These are phyloP conservation scores for Eupeodes corollae DNA, from an alignment of 1,140 invertebrate species.

Conservation along the genomic window DNA sequence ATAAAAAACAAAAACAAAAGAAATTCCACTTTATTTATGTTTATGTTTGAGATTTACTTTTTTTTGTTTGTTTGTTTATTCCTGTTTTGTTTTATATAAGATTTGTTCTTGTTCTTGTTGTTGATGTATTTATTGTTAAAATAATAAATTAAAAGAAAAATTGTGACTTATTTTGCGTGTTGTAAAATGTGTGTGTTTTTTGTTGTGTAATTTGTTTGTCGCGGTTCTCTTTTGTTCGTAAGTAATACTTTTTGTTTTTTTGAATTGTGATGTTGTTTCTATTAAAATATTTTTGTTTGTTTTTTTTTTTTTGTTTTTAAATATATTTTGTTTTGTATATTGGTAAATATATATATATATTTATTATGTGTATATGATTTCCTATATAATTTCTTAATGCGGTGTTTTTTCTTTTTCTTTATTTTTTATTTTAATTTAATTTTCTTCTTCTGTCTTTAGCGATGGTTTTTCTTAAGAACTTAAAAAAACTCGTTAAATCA, in stretches of 20 bases:
- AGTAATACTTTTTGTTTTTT: constrained; percentile 1
- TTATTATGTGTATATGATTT: constrained; percentile 11
- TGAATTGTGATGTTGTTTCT: not conserved
- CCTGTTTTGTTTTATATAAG: too few species aligned
- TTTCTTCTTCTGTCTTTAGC: not conserved
- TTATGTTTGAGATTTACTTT: not conserved
- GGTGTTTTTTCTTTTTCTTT: not conserved
- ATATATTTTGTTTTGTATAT: constrained; percentile 1
- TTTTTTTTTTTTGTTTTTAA: constrained; percentile 6
- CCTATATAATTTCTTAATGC: not conserved
- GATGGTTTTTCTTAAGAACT: not conserved
- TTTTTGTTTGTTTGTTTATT: not conserved
- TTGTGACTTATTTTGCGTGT: constrained; percentile 4
- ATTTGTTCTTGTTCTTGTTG: too few species aligned
- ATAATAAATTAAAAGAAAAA: not conserved
- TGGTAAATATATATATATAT: constrained; percentile 10
- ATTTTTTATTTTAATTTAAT: not conserved
- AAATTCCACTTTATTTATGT: not conserved
- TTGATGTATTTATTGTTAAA: too few species aligned
- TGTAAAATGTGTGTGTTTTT: not conserved
- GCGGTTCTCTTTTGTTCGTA: not conserved
- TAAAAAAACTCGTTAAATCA: not conserved
- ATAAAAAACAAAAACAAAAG: not conserved
- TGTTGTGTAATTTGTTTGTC: constrained; percentile 1
- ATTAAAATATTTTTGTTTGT: constrained; percentile 1